Percentiles rank a stretch among this genome's conserved stretches.
phyloP scores from a whole-genome alignment of 2,113 vertebrate species.

The Pipra filicauda region DNA sequence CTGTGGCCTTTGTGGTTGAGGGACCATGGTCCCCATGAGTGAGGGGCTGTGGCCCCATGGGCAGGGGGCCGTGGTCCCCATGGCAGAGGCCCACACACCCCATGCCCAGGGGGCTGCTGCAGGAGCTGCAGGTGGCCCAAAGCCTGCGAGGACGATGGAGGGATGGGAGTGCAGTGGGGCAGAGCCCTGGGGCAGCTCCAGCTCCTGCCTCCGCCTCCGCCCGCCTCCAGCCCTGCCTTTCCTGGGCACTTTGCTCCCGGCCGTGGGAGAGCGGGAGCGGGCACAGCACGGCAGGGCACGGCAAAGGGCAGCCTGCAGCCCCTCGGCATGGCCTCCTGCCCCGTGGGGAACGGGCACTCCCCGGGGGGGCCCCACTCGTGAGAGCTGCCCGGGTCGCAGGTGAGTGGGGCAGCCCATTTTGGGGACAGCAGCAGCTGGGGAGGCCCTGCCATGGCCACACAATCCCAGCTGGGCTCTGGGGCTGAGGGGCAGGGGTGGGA shows the following conservation, averaged over 20 bases:
- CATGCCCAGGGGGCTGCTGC: accelerated
- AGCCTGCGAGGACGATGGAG: accelerated
- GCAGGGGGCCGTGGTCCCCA: background rate
- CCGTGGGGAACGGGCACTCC: accelerated
- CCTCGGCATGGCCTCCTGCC: background rate
- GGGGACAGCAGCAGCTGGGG: background rate
- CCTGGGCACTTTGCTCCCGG: slow-evolving; percentile 52
- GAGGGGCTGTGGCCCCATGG: background rate
- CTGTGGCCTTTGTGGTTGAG: no score
- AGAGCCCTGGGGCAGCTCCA: background rate
- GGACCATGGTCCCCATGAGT: accelerated
- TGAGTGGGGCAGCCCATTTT: background rate
- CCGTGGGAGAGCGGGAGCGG: background rate
- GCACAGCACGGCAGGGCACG: background rate
- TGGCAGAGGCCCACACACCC: accelerated
- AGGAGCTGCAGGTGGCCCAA: background rate
- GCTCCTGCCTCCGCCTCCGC: background rate
- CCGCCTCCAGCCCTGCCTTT: slow-evolving; percentile 60
- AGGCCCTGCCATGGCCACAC: accelerated
- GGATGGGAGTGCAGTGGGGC: background rate
- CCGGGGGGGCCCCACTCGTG: background rate
- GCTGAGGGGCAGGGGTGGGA: background rate
- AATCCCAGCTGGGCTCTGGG: background rate
- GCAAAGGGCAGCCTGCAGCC: background rate
- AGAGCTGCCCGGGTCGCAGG: background rate